These are phyloP conservation scores for Chloroceryle amazona DNA, from an alignment of 2,797 vertebrate species.

Conservation along the genomic window DNA sequence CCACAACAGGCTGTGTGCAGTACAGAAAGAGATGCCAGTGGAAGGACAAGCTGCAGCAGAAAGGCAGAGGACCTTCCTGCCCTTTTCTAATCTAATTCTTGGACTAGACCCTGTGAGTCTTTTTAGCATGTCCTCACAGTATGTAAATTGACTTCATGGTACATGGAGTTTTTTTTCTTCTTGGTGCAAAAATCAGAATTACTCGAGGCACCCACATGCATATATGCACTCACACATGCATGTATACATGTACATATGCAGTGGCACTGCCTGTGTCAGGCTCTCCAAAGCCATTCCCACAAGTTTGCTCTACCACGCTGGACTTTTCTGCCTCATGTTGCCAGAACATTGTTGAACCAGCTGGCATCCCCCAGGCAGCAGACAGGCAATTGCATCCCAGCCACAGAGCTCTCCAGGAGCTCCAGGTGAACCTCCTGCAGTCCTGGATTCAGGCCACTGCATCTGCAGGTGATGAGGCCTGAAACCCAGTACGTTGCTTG, in stretches of 20 bases:
- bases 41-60: not conserved
- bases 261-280: not conserved
- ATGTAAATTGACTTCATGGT: fast-evolving
- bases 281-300: not conserved
- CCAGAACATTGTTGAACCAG: not conserved
- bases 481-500: not conserved
- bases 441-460: not conserved
- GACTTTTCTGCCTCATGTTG: not conserved
- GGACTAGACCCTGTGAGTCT: not conserved
- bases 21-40: not conserved
- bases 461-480: not conserved
- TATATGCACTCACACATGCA: not conserved
- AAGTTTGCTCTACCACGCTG: not conserved
- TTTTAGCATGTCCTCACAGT: not conserved
- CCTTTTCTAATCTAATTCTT: not conserved
- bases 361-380: not conserved
- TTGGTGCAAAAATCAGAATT: not conserved
- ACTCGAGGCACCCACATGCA: not conserved
- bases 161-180: fast-evolving
- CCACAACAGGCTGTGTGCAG: not conserved
- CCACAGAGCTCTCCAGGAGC: not conserved
- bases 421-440: not conserved
- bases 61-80: not conserved
- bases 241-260: fast-evolving
- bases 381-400: not conserved